phyloP scores from a whole-genome alignment of 1,140 invertebrate genomes.

The Ceratina calcarata region DNA sequence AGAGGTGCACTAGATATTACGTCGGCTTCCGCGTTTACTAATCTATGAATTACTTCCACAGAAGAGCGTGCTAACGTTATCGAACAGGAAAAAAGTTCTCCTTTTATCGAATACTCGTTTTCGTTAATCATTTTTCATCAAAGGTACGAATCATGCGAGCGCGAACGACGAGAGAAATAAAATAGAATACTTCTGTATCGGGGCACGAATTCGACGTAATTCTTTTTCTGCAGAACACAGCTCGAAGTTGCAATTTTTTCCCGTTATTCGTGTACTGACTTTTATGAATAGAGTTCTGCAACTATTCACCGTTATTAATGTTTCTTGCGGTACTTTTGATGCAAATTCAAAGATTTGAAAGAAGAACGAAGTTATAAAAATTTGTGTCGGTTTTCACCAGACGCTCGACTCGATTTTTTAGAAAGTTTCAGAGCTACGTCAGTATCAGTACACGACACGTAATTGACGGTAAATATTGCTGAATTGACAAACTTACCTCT shows the following conservation, averaged over 20 bases:
- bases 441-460: too few species aligned
- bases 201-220: too few species aligned
- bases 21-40: slow-evolving; percentile 35
- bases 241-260: slow-evolving; percentile 2
- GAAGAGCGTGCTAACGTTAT: neutral
- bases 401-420: too few species aligned
- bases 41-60: slow-evolving; percentile 17
- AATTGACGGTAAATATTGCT: neutral
- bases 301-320: neutral
- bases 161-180: neutral
- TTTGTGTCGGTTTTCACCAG: too few species aligned
- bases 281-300: neutral
- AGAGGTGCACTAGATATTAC: slow-evolving; percentile 29
- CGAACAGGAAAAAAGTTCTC: neutral
- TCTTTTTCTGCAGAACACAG: too few species aligned
- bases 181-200: too few species aligned
- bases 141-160: neutral
- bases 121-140: too few species aligned
- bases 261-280: neutral
- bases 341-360: too few species aligned
- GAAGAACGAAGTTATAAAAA: too few species aligned
- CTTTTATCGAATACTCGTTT: too few species aligned
- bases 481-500: slow-evolving; percentile 52
- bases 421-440: too few species aligned
- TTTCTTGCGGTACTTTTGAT: too few species aligned